Base-by-base conservation (phyloP, 1,140 invertebrate genomes). In the Copidosoma floridanum region DNA sequence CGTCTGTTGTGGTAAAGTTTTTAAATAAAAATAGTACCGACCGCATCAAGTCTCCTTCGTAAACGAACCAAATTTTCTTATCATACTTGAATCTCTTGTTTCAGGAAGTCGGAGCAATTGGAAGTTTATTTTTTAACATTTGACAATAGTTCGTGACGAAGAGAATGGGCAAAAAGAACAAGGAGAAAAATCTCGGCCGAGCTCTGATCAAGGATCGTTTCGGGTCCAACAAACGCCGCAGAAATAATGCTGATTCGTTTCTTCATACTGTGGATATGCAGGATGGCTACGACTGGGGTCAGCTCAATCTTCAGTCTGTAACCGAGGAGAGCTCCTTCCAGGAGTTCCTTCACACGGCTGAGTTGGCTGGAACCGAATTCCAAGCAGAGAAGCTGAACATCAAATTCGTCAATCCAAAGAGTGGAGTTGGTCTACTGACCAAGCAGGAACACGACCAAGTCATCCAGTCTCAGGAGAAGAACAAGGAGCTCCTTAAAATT, bases 271-370 rank as follows among this genome's bases (percentile, higher is more conserved):
- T 90, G 27, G 93, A 96, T 70, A 76, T 97, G 1, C 84, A 90
- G 71, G 94, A 97, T 83, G 93, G 92, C 4, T 92, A 91, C 69
- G 91, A 96, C 51, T 96, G 92, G 92, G 89, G 88, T 43, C 83
- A 91, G 37, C 78, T 96, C 0, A 95, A 97, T 80, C 80, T 97
- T 3, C 88, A 93, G 71, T 98, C 95, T 0, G 91, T 98, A 0
- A 99, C 96, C 0, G 95, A 98, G 72, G 93, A 99, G 75, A 94
- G 88, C 51, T 94, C 93, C 18, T 88, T 99, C 58, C 92, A 98
- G 82, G 97, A 99, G 68, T 99, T 99, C 76, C 79, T 99, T 1
- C 89, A 91, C 0, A 98, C 92, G 1, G 96, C 96, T 7, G 89
- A 97, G 77, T 78, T 99, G 41, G 95, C 96, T 3, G 92, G 93